Evolutionary conservation across 2,797 vertebrate genomes (phyloP).

Genomic region (Rhynchonycteris naso): DNA sequence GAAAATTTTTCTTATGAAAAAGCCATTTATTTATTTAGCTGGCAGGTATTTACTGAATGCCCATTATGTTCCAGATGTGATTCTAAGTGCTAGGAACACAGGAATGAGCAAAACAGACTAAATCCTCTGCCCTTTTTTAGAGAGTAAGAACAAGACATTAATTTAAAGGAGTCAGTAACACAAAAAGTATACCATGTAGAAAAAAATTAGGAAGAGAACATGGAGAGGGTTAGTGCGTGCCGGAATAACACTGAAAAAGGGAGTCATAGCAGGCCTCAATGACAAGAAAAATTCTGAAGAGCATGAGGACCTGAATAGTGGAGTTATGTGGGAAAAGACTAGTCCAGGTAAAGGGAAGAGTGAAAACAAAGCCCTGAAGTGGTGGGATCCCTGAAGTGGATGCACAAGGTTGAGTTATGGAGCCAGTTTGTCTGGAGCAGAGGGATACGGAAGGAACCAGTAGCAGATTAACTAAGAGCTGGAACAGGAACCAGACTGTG

Average conservation of each 20-base stretch:
- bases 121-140: background rate
- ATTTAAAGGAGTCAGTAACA: background rate
- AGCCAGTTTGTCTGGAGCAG: background rate
- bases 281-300: background rate
- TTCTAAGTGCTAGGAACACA: background rate
- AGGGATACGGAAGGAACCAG: background rate
- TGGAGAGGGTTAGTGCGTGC: background rate
- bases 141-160: background rate
- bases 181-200: background rate
- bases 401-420: background rate
- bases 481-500: background rate
- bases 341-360: background rate
- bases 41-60: background rate
- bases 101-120: background rate
- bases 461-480: background rate
- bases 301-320: background rate
- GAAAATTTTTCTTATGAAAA: background rate
- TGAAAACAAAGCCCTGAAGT: background rate
- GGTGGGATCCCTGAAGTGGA: no score
- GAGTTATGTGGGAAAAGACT: background rate
- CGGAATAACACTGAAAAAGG: background rate
- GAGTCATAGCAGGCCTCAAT: background rate
- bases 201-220: background rate
- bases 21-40: background rate
- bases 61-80: background rate